Evolutionary conservation across 2,888 invertebrate genomes (phyloP), one percentile per base, ranked within the genome.

Genomic region (Nomada hirtipes): DNA sequence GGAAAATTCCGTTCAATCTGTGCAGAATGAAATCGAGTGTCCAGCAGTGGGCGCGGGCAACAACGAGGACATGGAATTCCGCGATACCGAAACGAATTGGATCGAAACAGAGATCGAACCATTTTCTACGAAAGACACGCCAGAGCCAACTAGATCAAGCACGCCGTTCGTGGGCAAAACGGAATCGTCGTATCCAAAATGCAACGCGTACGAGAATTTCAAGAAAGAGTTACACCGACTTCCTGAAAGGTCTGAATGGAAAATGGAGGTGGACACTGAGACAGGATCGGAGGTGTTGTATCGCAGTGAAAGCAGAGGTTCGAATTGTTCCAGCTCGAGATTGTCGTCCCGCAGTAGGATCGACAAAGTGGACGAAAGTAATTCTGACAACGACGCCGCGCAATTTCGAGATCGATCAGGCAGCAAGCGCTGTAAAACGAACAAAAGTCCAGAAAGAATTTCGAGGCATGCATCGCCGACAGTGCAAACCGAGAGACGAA

Each of bases 71-170:
- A 0, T 11, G 2, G 9, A 4, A 10, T 53, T 47, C 26, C 13
- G 53, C 18, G 50, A 65, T 4, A 23, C 44, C 0, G 68, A 59
- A 15, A 26, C 47, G 7, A 69, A 69, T n/a, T 18, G 20, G 15
- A 20, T 57, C 2, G 79, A 61, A 18, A n/a, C 42, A 15, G 74
- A 81, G 2, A 3, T 42, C 18, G 70, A 75, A 36, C 53, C 64
- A 2, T n/a, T 67, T 3, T 26, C 72, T 1, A 9, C 15, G 18
- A 67, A 52, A 3, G 47, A 60, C 10, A 29, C 52, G 0, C 11
- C 76, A 4, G 57, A 44, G 47, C 76, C 82, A 4, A 73, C 69
- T 11, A 47, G 82, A 20, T 82, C 83, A 4, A 83, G 83, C n/a
- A 83, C 83, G 0, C 83, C 83, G 11, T 64, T 83, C 15, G 20